These are phyloP conservation scores for Bolinopsis microptera DNA, from an alignment of 37 sponge, comb jelly and placozoan genomes.

Conservation along the genomic window DNA sequence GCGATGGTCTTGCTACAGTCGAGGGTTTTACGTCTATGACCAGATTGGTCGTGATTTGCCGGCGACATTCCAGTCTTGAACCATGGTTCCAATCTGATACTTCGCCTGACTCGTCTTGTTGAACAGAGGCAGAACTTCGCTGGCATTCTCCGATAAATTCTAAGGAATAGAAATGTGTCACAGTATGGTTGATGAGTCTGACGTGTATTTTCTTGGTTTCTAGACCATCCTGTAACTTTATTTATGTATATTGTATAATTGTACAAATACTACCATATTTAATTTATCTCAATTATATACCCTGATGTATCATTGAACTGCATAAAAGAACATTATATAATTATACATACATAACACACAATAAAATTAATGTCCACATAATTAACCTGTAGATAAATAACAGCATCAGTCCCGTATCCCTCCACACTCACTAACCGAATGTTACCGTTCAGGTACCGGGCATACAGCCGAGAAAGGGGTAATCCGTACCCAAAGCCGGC, in stretches of 20 bases:
- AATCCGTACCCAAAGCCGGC: conserved; percentile 67
- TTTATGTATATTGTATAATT: too few relatives aligned
- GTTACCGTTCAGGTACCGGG: conserved; percentile 66
- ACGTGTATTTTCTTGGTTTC: too few relatives aligned
- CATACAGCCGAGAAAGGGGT: conserved; percentile 65
- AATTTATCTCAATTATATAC: too few relatives aligned
- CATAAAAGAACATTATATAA: too few relatives aligned
- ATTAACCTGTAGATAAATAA: conserved; percentile 65
- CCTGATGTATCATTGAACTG: too few relatives aligned
- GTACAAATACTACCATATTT: too few relatives aligned
- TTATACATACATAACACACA: too few relatives aligned
- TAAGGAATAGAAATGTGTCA: too few relatives aligned
- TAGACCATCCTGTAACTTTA: too few relatives aligned
- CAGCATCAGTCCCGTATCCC: conserved; percentile 65
- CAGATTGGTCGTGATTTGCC: conserved; percentile 46
- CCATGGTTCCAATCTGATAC: conserved; percentile 58
- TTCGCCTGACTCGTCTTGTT: conserved; percentile 57
- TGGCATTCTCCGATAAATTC: conserved; percentile 19
- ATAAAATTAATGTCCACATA: too few relatives aligned
- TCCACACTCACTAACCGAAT: conserved; percentile 9
- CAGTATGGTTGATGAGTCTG: too few relatives aligned
- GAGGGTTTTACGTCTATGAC: conserved; percentile 10
- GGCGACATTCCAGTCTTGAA: conserved; percentile 62
- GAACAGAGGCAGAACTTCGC: conserved; percentile 51
- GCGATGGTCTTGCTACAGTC: too few relatives aligned